These are phyloP conservation scores for Thamnophis elegans DNA, from an alignment of 2,797 vertebrate species.

Conservation along the genomic window DNA sequence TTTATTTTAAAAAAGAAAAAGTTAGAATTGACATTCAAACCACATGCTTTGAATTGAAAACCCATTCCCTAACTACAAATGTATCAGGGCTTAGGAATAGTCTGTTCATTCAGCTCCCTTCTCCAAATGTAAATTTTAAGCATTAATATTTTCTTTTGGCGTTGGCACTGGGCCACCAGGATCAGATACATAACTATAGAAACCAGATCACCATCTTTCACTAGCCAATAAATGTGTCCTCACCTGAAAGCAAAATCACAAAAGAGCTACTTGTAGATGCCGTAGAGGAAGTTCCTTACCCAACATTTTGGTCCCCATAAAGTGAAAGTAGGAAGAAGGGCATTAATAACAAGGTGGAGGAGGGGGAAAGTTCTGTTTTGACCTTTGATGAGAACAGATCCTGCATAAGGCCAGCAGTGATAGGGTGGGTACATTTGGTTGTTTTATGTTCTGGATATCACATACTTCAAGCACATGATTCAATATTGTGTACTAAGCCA, in stretches of 20 bases:
- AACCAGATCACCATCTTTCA: conserved; percentile 42
- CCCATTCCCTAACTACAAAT: background rate
- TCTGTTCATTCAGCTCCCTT: background rate
- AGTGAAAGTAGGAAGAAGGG: background rate
- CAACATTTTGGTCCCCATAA: background rate
- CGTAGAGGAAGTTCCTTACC: background rate
- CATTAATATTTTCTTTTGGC: background rate
- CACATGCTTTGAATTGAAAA: background rate
- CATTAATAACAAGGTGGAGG: too few species aligned
- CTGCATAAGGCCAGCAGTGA: background rate
- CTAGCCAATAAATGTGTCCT: conserved; percentile 28
- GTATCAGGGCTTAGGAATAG: background rate
- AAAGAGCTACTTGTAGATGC: conserved; percentile 13
- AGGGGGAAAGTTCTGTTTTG: background rate
- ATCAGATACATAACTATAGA: conserved; percentile 58
- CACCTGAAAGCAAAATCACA: background rate
- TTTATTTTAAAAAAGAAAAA: background rate
- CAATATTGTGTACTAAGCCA: background rate
- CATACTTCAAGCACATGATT: background rate
- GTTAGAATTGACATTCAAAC: background rate
- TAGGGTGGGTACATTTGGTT: background rate
- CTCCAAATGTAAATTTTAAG: background rate
- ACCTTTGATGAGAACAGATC: background rate
- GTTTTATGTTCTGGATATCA: background rate
- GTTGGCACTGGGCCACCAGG: conserved; percentile 52